Evolutionary conservation across 2,113 vertebrate genomes (phyloP).

Genomic region (Fregata magnificens): DNA sequence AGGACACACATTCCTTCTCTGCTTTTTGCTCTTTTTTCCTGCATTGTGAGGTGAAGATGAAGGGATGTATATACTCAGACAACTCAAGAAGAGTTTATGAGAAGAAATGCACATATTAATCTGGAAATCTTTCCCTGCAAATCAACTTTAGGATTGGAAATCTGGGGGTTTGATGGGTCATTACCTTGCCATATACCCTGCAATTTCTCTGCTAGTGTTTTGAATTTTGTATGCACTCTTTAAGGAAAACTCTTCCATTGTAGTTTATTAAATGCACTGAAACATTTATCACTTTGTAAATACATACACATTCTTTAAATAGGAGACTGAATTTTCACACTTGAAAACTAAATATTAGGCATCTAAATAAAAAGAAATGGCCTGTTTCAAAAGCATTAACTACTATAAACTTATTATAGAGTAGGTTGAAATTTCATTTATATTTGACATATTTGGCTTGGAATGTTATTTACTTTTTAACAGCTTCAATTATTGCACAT

Average conservation of each 20-base stretch:
- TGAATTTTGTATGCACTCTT: neutral
- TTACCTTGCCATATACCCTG: neutral
- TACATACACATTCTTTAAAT: neutral
- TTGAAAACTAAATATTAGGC: neutral
- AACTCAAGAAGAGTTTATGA: neutral
- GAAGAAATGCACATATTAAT: neutral
- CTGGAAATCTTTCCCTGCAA: neutral
- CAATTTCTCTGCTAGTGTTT: neutral
- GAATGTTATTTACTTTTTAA: neutral
- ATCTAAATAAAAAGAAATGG: neutral
- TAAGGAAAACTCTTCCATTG: neutral
- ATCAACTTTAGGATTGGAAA: neutral
- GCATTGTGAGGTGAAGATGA: neutral
- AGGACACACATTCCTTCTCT: neutral
- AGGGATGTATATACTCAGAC: neutral
- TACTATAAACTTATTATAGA: neutral
- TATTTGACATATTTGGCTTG: neutral
- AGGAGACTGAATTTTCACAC: neutral
- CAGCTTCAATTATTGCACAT: neutral
- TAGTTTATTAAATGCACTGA: neutral
- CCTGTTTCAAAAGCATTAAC: neutral
- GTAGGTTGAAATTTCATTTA: neutral
- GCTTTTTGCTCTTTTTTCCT: neutral
- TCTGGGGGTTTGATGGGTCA: neutral
- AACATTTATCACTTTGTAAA: neutral